phyloP scores from a whole-genome alignment of 2,797 vertebrate species.

The Nannoperca australis region DNA sequence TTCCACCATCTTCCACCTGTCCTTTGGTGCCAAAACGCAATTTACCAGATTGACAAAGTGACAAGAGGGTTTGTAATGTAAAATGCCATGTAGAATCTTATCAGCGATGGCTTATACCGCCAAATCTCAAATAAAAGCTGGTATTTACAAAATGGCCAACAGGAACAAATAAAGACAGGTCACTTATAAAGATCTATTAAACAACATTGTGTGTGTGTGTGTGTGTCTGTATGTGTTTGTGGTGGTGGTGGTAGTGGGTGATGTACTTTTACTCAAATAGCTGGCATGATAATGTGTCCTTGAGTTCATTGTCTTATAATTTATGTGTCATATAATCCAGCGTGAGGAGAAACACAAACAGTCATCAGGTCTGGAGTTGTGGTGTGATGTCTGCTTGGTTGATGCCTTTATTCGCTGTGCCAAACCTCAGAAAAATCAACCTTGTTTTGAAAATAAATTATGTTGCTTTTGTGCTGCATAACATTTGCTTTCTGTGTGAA shows the following conservation, averaged over 20 bases:
- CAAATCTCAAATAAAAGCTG: neutral
- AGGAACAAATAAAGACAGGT: neutral
- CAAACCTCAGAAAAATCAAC: too few species aligned
- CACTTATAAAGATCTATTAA: neutral
- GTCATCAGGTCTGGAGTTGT: too few species aligned
- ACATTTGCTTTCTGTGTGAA: too few species aligned
- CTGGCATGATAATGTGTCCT: neutral
- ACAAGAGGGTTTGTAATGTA: neutral
- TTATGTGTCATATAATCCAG: too few species aligned
- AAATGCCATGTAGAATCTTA: neutral
- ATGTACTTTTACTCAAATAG: neutral
- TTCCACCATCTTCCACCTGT: neutral
- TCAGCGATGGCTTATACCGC: neutral
- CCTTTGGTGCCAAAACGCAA: neutral
- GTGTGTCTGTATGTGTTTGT: too few species aligned
- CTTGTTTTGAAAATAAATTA: too few species aligned
- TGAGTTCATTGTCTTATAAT: too few species aligned
- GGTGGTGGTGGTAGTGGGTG: neutral
- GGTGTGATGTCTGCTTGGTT: too few species aligned
- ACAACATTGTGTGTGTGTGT: neutral
- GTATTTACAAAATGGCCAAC: neutral
- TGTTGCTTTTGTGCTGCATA: too few species aligned
- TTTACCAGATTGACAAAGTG: neutral
- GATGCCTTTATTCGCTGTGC: too few species aligned
- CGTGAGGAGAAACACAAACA: too few species aligned